Base-by-base conservation (phyloP, 2,888 invertebrate genomes). In the Oligia fasciuncula region DNA sequence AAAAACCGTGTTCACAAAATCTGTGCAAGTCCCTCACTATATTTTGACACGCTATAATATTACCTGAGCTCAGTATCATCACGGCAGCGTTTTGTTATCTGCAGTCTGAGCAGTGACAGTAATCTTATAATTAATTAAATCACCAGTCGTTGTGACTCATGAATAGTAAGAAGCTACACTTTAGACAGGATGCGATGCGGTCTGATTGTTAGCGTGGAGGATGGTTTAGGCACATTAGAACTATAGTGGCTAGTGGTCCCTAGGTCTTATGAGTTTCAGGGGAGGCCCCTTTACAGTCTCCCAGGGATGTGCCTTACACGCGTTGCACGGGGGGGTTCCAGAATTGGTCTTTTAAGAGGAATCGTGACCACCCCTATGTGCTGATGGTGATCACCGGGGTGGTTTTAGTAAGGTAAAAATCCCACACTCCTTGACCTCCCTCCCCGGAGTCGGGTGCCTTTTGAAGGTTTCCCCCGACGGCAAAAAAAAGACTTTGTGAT, bases 121-220 rank as follows among this genome's bases (percentile, higher is more conserved):
- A 89, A 90, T 90, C 89, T 89, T 83, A 86, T 90, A 90, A 90
- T 90, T 90, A 90, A 89, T 90, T 87, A 88, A 90, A 88, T 86
- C 84, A 76, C 71, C 40, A 75, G 81, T 87, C 81, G 85, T 76
- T 73, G 80, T 79, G 83, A 65, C 85, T 86, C 85, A 88, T 88
- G 90, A 89, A 90, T 90, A 89, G 76, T 89, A 87, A 90, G 87
- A 80, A 86, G 88, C 63, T 78, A 82, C 77, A 77, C 70, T 79
- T 79, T 74, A 60, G 65, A 71, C 62, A 49, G 71, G n/a, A 54
- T n/a, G 6, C n/a, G 65, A 43, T 43, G 66, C 35, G 78, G 79
- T 57, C 43, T 13, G n/a, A 73, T 35, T 82, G 73, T 19, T 35
- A 73, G 80, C 69, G 85, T 43, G 13, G 35, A 17, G 23, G 23